A percentile compares a stretch with the other conserved stretches of the same genome.
phyloP scores from a whole-genome alignment of 1,140 invertebrate genomes.

The Drosophila parabipectinata region DNA sequence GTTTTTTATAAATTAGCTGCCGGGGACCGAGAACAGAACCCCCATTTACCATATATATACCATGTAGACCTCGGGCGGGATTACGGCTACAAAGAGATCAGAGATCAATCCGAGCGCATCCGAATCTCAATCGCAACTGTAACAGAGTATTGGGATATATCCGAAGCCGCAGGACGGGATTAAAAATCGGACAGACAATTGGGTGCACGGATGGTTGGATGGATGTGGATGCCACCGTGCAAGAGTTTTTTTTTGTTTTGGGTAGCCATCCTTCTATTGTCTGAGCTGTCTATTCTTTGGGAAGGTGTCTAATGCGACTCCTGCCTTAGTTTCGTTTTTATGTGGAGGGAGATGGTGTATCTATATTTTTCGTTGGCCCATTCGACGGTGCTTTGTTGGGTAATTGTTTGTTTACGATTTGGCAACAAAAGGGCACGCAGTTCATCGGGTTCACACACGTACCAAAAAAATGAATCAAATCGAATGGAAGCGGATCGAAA shows the following conservation, averaged over 20 bases:
- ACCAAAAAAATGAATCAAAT: slow-evolving; percentile 69
- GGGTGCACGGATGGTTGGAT: slow-evolving; percentile 20
- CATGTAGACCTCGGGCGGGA: slow-evolving; percentile 8
- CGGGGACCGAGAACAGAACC: slow-evolving; percentile 6
- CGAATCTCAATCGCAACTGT: slow-evolving; percentile 59
- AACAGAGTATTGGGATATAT: slow-evolving; percentile 69
- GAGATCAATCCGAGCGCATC: slow-evolving; percentile 62
- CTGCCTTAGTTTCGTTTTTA: slow-evolving; percentile 1
- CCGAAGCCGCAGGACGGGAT: slow-evolving; percentile 70
- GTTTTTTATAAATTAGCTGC: slow-evolving; percentile 75
- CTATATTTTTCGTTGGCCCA: slow-evolving; percentile 47
- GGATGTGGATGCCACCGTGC: slow-evolving; percentile 68
- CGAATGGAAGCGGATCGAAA: slow-evolving; percentile 39
- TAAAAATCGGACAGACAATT: slow-evolving; percentile 57
- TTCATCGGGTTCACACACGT: slow-evolving; percentile 75
- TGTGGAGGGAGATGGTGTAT: slow-evolving; percentile 19
- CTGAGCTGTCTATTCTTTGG: slow-evolving; percentile 20
- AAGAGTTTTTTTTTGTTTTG: slow-evolving; percentile 26
- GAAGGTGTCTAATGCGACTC: slow-evolving; percentile 66
- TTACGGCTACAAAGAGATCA: slow-evolving; percentile 51
- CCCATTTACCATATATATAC: background rate
- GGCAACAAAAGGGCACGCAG: slow-evolving; percentile 72
- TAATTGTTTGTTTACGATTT: slow-evolving; percentile 80
- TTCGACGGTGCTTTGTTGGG: slow-evolving; percentile 65
- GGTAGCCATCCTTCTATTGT: slow-evolving; percentile 49